Evolutionary conservation across 2,113 vertebrate species (phyloP).

Genomic region (Spheniscus mendiculus): DNA sequence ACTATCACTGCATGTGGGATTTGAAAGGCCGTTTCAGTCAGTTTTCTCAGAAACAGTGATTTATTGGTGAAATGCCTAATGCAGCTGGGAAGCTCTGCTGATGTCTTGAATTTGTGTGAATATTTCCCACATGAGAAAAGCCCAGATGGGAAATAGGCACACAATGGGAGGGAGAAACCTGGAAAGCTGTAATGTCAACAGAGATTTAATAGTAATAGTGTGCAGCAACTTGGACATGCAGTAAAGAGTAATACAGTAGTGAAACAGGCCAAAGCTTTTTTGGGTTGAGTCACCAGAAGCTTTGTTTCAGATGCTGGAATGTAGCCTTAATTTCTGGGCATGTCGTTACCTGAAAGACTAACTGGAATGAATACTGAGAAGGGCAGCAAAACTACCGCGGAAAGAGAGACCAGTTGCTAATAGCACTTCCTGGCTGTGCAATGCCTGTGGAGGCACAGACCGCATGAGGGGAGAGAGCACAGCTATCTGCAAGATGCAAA

Average conservation of each 20-base stretch:
- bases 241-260: constrained; percentile 27
- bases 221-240: constrained; percentile 30
- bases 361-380: constrained; percentile 20
- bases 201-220: constrained; percentile 43
- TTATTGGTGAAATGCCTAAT: constrained; percentile 52
- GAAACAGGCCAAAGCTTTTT: neutral
- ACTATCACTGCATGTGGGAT: constrained; percentile 17
- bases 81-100: constrained; percentile 51
- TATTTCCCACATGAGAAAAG: constrained; percentile 60
- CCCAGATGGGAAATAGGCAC: constrained; percentile 60
- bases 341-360: constrained; percentile 35
- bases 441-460: accelerated
- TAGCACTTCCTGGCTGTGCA: neutral
- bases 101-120: constrained; percentile 50
- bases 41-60: constrained; percentile 53
- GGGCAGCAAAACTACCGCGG: neutral
- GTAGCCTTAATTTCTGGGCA: constrained; percentile 46
- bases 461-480: neutral
- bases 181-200: constrained; percentile 42
- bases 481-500: neutral
- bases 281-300: constrained; percentile 26
- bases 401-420: neutral
- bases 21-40: neutral
- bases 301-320: neutral
- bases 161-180: constrained; percentile 51